Conservation (phyloP, 2,888 invertebrate species). For the Oligia latruncula region DNA sequence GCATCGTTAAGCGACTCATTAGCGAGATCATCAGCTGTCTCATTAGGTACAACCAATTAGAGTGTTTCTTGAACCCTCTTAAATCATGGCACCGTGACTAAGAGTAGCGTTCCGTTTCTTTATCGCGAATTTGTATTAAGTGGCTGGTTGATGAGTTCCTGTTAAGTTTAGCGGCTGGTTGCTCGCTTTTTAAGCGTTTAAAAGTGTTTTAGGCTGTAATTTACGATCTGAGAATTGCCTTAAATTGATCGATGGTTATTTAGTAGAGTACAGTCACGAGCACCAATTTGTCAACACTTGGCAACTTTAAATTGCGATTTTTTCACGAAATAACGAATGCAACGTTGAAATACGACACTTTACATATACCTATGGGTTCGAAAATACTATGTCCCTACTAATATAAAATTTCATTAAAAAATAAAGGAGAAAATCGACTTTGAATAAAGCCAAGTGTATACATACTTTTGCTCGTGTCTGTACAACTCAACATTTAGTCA, state of each 20-base stretch:
- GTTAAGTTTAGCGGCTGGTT: slow-evolving; percentile 33
- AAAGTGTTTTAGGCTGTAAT: background rate
- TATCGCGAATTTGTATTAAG: slow-evolving; percentile 60
- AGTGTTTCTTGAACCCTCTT: slow-evolving; percentile 71
- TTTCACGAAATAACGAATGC: too few relatives aligned
- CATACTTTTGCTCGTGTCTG: too few relatives aligned
- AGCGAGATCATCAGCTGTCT: slow-evolving; percentile 85
- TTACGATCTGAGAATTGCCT: background rate
- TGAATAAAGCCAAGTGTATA: too few relatives aligned
- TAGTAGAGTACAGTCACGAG: too few relatives aligned
- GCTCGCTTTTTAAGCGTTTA: slow-evolving; percentile 24
- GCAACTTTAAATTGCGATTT: too few relatives aligned
- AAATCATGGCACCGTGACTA: slow-evolving; percentile 70
- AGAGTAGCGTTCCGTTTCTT: slow-evolving; percentile 54
- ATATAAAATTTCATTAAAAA: too few relatives aligned
- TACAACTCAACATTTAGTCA: background rate
- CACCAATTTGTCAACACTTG: too few relatives aligned
- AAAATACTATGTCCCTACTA: too few relatives aligned
- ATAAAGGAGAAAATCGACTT: too few relatives aligned
- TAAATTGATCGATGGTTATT: slow-evolving; percentile 8
- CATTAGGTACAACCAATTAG: slow-evolving; percentile 86
- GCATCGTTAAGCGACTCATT: slow-evolving; percentile 79
- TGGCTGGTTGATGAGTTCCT: slow-evolving; percentile 42
- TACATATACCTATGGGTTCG: too few relatives aligned
- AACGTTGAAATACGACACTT: too few relatives aligned